Percentiles rank a stretch among this genome's conserved stretches.
phyloP scores from a whole-genome alignment of 2,797 vertebrate species.

The Tolypeutes matacus region DNA sequence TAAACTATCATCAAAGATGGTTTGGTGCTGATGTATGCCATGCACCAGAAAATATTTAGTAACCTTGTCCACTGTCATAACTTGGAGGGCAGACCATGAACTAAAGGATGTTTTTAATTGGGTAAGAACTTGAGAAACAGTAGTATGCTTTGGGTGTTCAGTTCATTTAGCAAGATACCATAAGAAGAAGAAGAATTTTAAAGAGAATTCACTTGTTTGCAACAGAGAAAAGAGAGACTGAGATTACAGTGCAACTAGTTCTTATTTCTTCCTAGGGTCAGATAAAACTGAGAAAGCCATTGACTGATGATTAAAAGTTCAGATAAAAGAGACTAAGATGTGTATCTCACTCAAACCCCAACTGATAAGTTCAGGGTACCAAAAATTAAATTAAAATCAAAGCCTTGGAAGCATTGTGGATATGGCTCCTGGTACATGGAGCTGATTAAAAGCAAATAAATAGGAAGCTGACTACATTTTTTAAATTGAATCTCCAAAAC shows the following conservation, averaged over 20 bases:
- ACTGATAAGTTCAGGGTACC: background rate
- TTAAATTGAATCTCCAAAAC: background rate
- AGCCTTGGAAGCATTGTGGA: background rate
- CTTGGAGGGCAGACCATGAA: background rate
- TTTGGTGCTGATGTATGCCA: background rate
- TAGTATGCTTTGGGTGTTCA: background rate
- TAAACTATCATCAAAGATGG: background rate
- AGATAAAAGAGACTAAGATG: background rate
- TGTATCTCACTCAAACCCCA: background rate
- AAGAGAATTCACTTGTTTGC: background rate
- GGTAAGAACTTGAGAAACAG: background rate
- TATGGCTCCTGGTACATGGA: background rate
- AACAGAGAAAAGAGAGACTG: background rate
- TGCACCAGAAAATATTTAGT: background rate
- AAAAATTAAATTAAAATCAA: background rate
- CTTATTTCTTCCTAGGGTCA: background rate
- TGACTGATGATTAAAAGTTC: background rate
- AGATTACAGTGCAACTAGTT: background rate
- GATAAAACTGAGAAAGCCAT: constrained; percentile 9
- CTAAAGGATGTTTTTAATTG: background rate
- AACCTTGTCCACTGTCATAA: background rate
- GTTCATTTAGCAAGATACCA: background rate
- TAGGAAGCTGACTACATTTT: background rate
- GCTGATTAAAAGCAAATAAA: constrained; percentile 2
- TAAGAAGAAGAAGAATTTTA: background rate